These are phyloP conservation scores for Cerastis rubricosa DNA, from an alignment of 2,888 invertebrate genomes.

Conservation along the genomic window DNA sequence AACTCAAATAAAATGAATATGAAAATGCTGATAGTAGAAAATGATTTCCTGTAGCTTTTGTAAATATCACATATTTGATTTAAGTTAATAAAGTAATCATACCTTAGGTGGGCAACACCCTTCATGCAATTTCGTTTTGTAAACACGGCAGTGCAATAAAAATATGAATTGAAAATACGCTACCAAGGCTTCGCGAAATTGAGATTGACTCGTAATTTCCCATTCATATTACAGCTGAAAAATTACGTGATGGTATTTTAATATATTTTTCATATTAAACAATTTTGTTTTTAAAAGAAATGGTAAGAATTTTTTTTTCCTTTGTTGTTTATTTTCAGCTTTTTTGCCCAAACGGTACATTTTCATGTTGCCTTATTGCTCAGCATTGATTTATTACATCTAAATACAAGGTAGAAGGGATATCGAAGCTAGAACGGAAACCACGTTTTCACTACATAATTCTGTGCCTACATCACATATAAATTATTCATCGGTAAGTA, in stretches of 20 bases:
- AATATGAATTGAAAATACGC: constrained; percentile 41
- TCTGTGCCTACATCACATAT: no score
- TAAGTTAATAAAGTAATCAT: constrained; percentile 43
- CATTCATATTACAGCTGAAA: constrained; percentile 32
- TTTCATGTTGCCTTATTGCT: not conserved
- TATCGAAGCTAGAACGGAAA: no score
- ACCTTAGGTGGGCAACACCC: constrained; percentile 2
- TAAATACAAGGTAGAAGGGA: not conserved
- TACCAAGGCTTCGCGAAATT: constrained; percentile 19
- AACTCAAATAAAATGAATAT: no score
- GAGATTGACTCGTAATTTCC: constrained; percentile 41
- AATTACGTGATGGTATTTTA: constrained; percentile 42
- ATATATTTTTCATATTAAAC: constrained; percentile 25
- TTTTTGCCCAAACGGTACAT: not conserved
- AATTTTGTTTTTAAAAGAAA: constrained; percentile 13
- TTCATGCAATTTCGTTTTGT: constrained; percentile 38
- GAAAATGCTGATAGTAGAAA: constrained; percentile 7
- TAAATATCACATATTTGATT: constrained; percentile 13
- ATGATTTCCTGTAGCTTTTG: not conserved
- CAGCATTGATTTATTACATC: not conserved
- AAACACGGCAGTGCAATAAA: constrained; percentile 37
- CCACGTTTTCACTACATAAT: no score
- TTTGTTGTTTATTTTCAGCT: not conserved
- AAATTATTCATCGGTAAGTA: no score
- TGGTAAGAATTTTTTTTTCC: not conserved